Base-by-base conservation (phyloP, 2,113 vertebrate species). In the Amphilophus citrinellus region DNA sequence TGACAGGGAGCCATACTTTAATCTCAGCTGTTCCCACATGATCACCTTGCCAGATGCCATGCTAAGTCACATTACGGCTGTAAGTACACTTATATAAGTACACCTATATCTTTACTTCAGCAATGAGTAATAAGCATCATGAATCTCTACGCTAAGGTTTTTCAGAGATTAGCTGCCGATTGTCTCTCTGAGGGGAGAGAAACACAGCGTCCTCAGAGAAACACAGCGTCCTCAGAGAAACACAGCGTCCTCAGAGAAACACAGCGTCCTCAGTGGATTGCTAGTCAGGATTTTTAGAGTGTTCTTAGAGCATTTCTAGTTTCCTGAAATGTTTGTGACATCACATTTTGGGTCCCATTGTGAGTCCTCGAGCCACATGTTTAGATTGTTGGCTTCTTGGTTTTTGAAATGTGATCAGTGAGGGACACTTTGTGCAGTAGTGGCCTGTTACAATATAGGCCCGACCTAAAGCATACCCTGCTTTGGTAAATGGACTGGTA, bases 171-270 rank as follows among this genome's bases (percentile, higher is more conserved):
- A 47, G 1, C 4, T 47, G 39, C 37, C 24, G 39, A 22, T 66
- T 11, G n/a, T 65, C 37, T 66, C 63, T 66, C 42, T 44, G 63
- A 66, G 63, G n/a, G 37, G 63, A 0, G 4, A 27, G 2, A 10
- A 0, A 6, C 63, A 66, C 39, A 27, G 44, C 24, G 44, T 4
- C 39, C 13, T 44, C 4, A 44, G 13, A 27, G 4, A 10, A 0
- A 6, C 63, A 66, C 39, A 24, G 44, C 24, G 44, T 22, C 22
- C 13, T 44, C 4, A 44, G 13, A 27, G 2, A 10, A 0, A 6
- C 63, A 66, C 39, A 27, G 44, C 24, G 44, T 4, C 39, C 13
- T 44, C 4, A 44, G 13, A 27, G 4, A 10, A 0, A 6, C 63
- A 66, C 39, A 24, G 44, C 24, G 44, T 22, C 22, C 13, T 44